These are phyloP conservation scores for Myotis brandtii DNA, from an alignment of 2,113 vertebrate species.

Conservation along the genomic window DNA sequence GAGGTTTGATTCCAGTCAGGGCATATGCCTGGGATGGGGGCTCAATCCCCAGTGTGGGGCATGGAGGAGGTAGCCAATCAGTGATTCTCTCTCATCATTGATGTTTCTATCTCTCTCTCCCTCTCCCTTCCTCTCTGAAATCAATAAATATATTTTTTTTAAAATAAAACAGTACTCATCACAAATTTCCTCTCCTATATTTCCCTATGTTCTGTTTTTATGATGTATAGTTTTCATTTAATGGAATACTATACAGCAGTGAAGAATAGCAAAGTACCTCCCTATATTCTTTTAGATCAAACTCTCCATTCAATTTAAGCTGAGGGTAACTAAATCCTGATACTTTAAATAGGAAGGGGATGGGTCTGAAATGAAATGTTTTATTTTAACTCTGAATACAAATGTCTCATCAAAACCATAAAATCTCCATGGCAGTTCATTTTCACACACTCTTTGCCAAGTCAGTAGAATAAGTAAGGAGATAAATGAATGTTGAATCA, in stretches of 20 bases:
- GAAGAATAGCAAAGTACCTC: background rate
- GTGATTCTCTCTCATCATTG: no score
- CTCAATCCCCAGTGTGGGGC: no score
- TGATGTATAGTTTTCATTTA: no score
- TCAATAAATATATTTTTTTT: no score
- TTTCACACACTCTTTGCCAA: conserved; percentile 40
- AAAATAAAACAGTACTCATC: conserved; percentile 8
- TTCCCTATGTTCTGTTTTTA: background rate
- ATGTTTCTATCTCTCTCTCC: no score
- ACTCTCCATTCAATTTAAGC: background rate
- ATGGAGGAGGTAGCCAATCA: no score
- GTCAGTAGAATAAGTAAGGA: background rate
- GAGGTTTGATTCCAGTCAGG: no score
- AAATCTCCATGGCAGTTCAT: background rate
- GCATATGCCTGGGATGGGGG: no score
- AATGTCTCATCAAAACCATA: conserved; percentile 43
- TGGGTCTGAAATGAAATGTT: background rate
- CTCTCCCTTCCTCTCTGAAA: no score
- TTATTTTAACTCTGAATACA: conserved; percentile 51
- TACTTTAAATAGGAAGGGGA: background rate
- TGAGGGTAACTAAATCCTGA: background rate
- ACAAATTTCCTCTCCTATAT: background rate
- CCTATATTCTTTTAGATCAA: background rate
- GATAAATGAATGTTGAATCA: conserved; percentile 34
- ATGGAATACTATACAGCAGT: no score